These are phyloP conservation scores for Nomia melanderi DNA, from an alignment of 1,140 invertebrate species.

Conservation along the genomic window DNA sequence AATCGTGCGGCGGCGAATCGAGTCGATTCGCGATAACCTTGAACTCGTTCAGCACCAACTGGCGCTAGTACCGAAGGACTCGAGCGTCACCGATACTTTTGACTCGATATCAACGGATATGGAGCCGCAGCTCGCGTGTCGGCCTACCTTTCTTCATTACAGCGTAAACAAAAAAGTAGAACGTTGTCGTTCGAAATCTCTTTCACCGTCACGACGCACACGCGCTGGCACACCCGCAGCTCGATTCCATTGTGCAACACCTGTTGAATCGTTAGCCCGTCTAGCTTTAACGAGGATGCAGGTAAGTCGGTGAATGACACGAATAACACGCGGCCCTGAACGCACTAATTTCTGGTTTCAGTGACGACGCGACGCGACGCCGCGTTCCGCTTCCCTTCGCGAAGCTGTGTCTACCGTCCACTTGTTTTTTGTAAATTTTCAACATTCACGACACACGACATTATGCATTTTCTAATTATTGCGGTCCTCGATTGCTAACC, in stretches of 20 bases:
- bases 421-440: too few species aligned
- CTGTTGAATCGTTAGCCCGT: conserved; percentile 68
- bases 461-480: too few species aligned
- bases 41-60: not conserved
- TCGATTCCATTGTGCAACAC: conserved; percentile 63
- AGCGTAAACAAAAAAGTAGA: conserved; percentile 14
- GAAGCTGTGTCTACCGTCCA: too few species aligned
- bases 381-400: too few species aligned
- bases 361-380: not conserved
- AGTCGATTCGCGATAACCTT: conserved; percentile 20
- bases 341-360: conserved; percentile 39
- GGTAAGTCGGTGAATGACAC: conserved; percentile 66
- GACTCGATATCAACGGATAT: conserved; percentile 26
- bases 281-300: conserved; percentile 65
- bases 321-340: conserved; percentile 11
- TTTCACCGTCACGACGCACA: not conserved
- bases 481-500: too few species aligned
- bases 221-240: not conserved
- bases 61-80: not conserved
- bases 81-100: conserved; percentile 18
- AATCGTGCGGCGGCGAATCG: conserved; percentile 28
- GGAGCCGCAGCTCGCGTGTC: not conserved
- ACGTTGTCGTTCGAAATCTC: conserved; percentile 9
- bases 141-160: conserved; percentile 22
- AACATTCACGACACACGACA: too few species aligned